Conservation (phyloP, 2,888 invertebrate species). For the Acrobasis suavella region DNA sequence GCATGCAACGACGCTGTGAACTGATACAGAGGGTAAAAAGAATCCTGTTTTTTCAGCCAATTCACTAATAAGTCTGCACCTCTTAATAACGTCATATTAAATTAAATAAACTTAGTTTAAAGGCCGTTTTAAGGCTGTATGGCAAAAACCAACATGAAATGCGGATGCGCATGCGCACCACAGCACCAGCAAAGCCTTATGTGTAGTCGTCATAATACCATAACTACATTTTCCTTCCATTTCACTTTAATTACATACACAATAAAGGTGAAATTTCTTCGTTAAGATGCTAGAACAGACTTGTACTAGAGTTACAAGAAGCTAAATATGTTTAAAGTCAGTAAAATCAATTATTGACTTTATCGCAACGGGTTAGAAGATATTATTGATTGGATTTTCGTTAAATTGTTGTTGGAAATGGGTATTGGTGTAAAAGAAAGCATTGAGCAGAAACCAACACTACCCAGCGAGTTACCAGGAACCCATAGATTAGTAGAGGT, state of each 20-base stretch:
- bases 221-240: slow-evolving; percentile 18
- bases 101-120: slow-evolving; percentile 13
- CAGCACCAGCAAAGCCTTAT: slow-evolving; percentile 46
- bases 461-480: slow-evolving; percentile 70
- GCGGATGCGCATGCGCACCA: slow-evolving; percentile 41
- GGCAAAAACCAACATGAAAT: slow-evolving; percentile 45
- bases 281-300: slow-evolving; percentile 7
- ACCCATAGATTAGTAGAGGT: slow-evolving; percentile 47
- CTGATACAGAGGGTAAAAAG: too few species aligned
- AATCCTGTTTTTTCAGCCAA: too few species aligned
- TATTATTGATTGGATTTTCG: slow-evolving; percentile 13
- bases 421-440: slow-evolving; percentile 43
- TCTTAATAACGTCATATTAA: too few species aligned
- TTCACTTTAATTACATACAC: neutral
- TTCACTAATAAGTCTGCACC: too few species aligned
- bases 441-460: slow-evolving; percentile 56
- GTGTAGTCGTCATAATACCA: slow-evolving; percentile 42
- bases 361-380: slow-evolving; percentile 4
- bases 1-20: too few species aligned
- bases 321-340: neutral
- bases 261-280: slow-evolving; percentile 22
- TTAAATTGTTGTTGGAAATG: slow-evolving; percentile 21
- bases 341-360: slow-evolving; percentile 2
- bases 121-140: slow-evolving; percentile 39
- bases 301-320: slow-evolving; percentile 11